A percentile compares a stretch with the other conserved stretches of the same genome.
Evolutionary conservation across 2,888 invertebrate species (phyloP).

Genomic region (Idaea straminata): DNA sequence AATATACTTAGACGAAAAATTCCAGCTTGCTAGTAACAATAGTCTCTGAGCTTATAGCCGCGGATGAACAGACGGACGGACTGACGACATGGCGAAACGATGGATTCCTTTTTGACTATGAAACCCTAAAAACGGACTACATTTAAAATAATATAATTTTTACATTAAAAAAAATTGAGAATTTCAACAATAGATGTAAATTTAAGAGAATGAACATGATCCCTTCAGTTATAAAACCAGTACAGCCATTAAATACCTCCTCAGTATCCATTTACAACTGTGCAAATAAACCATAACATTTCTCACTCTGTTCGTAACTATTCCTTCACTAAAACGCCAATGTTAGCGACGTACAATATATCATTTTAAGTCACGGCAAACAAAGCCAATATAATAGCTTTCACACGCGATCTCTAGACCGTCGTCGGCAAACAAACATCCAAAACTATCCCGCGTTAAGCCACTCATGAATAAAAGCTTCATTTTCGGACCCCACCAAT

Average conservation of each 20-base stretch:
- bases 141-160: no score
- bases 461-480: constrained; percentile 78
- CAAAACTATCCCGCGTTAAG: constrained; percentile 74
- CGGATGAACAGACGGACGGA: no score
- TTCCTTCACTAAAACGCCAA: constrained; percentile 69
- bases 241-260: background rate
- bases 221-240: no score
- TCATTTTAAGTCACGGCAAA: constrained; percentile 77
- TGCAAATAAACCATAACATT: constrained; percentile 62
- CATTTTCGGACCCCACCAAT: constrained; percentile 73
- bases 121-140: no score
- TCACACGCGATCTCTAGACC: constrained; percentile 74
- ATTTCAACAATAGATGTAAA: background rate
- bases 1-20: no score
- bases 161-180: background rate
- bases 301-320: constrained; percentile 56
- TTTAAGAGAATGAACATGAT: no score
- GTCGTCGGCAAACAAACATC: constrained; percentile 72
- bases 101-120: no score
- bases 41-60: no score
- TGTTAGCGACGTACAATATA: constrained; percentile 74
- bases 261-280: constrained; percentile 28
- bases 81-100: no score
- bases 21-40: no score
- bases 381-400: constrained; percentile 74